These are phyloP conservation scores for Grapholita molesta DNA, from an alignment of 1,140 invertebrate species.

Conservation along the genomic window DNA sequence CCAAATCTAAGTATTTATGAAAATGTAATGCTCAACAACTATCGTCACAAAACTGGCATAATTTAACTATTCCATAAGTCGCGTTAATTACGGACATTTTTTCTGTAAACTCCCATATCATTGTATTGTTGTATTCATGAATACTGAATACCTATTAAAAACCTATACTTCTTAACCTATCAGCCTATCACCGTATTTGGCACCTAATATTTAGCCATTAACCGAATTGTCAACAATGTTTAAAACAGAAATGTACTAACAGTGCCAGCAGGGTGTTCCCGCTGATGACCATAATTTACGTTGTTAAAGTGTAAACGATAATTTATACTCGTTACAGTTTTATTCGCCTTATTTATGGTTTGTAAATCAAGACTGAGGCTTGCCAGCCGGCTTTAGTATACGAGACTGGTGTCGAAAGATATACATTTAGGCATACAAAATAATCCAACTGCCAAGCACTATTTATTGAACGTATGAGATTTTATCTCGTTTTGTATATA, in stretches of 20 bases:
- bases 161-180: too few relatives aligned
- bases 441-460: background rate
- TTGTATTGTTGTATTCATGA: too few relatives aligned
- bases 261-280: background rate
- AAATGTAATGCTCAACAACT: too few relatives aligned
- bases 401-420: background rate
- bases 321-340: slow-evolving; percentile 14
- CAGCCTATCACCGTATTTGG: too few relatives aligned
- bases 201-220: too few relatives aligned
- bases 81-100: too few relatives aligned
- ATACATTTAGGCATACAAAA: background rate
- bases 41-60: too few relatives aligned
- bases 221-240: background rate
- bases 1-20: too few relatives aligned
- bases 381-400: background rate
- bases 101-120: too few relatives aligned
- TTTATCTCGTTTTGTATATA: background rate
- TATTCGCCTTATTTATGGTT: slow-evolving; percentile 8
- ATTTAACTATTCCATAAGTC: too few relatives aligned
- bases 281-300: background rate
- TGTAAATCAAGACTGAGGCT: slow-evolving; percentile 4
- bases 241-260: background rate
- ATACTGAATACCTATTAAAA: too few relatives aligned
- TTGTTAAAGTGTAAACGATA: slow-evolving; percentile 4
- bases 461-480: background rate